These are phyloP conservation scores for Trachelus tabidus DNA, from an alignment of 2,888 invertebrate species.

Conservation along the genomic window DNA sequence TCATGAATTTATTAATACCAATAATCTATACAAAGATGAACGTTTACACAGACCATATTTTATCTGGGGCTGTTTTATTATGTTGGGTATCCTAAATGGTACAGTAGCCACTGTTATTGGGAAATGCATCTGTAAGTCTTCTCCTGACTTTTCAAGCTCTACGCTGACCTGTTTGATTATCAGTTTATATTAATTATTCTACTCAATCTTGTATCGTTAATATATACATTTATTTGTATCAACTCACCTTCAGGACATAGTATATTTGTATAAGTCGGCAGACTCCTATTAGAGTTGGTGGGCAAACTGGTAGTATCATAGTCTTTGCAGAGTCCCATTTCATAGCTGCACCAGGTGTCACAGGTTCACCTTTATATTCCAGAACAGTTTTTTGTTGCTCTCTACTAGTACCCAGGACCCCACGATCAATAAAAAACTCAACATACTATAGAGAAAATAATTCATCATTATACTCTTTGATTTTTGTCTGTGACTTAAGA, in stretches of 20 bases:
- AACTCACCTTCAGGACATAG: constrained; percentile 76
- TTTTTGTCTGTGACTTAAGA: constrained; percentile 4
- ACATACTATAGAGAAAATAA: constrained; percentile 70
- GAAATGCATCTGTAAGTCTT: constrained; percentile 78
- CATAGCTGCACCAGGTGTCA: constrained; percentile 71
- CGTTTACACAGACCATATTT: constrained; percentile 71
- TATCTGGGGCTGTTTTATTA: constrained; percentile 71
- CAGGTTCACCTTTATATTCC: constrained; percentile 76
- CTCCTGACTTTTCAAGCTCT: constrained; percentile 77
- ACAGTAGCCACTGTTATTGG: constrained; percentile 82
- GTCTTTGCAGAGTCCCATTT: constrained; percentile 77
- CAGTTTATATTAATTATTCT: not conserved
- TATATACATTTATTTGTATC: not conserved
- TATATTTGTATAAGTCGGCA: constrained; percentile 79
- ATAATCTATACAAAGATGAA: not conserved
- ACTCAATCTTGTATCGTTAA: not conserved
- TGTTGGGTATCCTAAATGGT: constrained; percentile 77
- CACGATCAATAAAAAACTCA: constrained; percentile 81
- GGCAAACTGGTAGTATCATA: constrained; percentile 79
- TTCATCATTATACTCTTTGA: not conserved
- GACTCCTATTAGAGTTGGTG: constrained; percentile 78
- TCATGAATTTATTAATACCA: not conserved
- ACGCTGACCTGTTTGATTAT: constrained; percentile 72
- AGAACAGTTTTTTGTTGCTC: constrained; percentile 76
- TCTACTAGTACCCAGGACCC: constrained; percentile 78